These are phyloP conservation scores for Ceratosolen solmsi DNA, from an alignment of 1,140 invertebrate species.

Conservation along the genomic window DNA sequence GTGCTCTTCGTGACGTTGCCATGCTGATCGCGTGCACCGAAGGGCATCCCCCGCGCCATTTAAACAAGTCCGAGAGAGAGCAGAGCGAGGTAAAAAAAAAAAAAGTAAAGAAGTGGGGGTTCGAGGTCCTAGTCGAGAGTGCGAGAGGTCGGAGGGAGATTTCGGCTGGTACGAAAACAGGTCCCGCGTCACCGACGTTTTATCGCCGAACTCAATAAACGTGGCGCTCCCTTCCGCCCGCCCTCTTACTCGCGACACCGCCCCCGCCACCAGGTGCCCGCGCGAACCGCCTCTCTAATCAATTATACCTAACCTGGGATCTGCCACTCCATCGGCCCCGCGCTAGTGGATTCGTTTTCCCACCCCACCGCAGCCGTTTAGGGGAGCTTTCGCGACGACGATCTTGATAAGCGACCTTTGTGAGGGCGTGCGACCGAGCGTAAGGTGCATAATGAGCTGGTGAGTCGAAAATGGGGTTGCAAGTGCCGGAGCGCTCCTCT, in stretches of 20 bases:
- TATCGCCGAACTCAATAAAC: neutral
- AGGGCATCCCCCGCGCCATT: neutral
- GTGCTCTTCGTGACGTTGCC: too few relatives aligned
- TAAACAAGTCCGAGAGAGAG: neutral
- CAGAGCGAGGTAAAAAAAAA: too few relatives aligned
- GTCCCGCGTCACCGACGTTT: too few relatives aligned
- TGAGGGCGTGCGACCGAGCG: neutral
- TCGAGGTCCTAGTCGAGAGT: too few relatives aligned
- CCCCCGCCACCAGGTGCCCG: too few relatives aligned
- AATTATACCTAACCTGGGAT: conserved; percentile 19
- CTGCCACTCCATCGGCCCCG: neutral
- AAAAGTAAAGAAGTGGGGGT: too few relatives aligned
- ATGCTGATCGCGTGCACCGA: neutral
- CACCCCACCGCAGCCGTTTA: neutral
- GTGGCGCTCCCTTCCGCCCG: neutral
- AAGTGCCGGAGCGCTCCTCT: neutral
- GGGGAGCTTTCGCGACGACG: neutral
- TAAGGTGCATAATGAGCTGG: conserved; percentile 34
- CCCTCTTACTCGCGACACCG: too few relatives aligned
- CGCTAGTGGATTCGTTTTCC: neutral
- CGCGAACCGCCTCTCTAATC: neutral
- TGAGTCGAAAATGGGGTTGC: neutral
- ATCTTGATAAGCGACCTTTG: conserved; percentile 38
- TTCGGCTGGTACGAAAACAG: too few relatives aligned
- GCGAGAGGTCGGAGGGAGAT: neutral